Base-by-base conservation (phyloP, 2,888 invertebrate species). In the Eupelmus urozonus region DNA sequence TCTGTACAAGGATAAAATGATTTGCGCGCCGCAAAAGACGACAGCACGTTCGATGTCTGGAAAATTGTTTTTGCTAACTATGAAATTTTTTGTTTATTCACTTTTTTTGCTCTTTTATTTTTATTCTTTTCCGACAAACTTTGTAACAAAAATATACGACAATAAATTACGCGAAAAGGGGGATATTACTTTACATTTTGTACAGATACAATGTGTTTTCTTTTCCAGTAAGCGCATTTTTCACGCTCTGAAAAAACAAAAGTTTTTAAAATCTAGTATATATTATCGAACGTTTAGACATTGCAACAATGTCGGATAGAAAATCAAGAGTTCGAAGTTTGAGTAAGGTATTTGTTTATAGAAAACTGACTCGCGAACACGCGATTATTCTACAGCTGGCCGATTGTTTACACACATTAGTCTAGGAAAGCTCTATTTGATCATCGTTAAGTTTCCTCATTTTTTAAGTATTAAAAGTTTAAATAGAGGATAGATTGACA, bases 401-500 rank as follows among this genome's bases (percentile, higher is more conserved):
- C 84, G 83, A 82, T 80, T 82, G 82, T 81, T 81, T 82, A 76
- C 72, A 79, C 55, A 76, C 57, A 45, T 83, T 76, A 84, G 78
- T 84, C 83, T 85, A 85, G 84, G 83, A 86, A 86, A 83, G 81
- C 85, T 87, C 75, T 72, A 76, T 25, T 66, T 72, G 40, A 86
- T 86, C 83, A 88, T 88, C 83, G 85, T 83, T 87, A 86, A 70
- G 53, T 70, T 71, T 65, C 45, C 51, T 70, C 11, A n/a, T 49
- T 67, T 18, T 29, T 70, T 85, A 84, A 86, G 86, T 85, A 86
- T 89, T 87, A 84, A 88, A 87, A 62, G 85, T 62, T 78, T 87
- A 84, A 85, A 85, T 87, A 87, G 86, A 85, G 86, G 85, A 88
- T 87, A 87, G 85, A 83, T 83, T 87, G 86, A 87, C 88, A 88